phyloP scores from a whole-genome alignment of 2,888 invertebrate species.

The Perdita meconis region DNA sequence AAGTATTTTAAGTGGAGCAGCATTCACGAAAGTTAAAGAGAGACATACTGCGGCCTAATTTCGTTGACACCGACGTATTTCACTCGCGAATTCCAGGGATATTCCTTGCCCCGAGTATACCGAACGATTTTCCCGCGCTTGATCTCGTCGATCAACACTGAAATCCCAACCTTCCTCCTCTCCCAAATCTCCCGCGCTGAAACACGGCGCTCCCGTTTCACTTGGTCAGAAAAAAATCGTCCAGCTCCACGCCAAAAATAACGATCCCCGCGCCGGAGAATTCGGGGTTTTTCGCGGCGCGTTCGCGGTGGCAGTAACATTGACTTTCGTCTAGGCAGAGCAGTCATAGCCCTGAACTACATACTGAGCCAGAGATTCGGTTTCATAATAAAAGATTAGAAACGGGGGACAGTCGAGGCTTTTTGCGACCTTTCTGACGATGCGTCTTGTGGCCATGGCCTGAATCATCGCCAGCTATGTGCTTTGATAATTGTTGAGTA shows the following conservation, averaged over 20 bases:
- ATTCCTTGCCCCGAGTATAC: conserved; percentile 36
- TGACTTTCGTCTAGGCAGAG: conserved; percentile 48
- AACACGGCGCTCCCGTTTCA: conserved; percentile 11
- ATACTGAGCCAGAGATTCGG: conserved; percentile 51
- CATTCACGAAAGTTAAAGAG: conserved; percentile 11
- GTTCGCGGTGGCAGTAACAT: conserved; percentile 26
- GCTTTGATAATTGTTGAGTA: conserved; percentile 25
- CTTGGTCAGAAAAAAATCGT: conserved; percentile 15
- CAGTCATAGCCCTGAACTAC: conserved; percentile 62
- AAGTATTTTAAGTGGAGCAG: too few species aligned
- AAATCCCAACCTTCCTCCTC: neutral
- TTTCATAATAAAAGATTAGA: conserved; percentile 60
- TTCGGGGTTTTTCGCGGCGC: conserved; percentile 14
- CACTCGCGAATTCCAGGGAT: conserved; percentile 46
- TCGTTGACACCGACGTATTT: conserved; percentile 13
- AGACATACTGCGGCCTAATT: conserved; percentile 33
- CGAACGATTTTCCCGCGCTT: conserved; percentile 7
- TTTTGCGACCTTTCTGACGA: conserved; percentile 38
- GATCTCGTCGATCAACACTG: conserved; percentile 13
- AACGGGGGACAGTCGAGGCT: conserved; percentile 45
- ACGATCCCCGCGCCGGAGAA: conserved; percentile 9
- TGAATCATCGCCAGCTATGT: conserved; percentile 34
- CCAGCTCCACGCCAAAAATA: conserved; percentile 30
- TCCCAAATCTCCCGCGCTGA: neutral
- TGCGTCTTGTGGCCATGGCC: conserved; percentile 50